phyloP scores from a whole-genome alignment of 2,888 invertebrate genomes.

The Nebria salina region DNA sequence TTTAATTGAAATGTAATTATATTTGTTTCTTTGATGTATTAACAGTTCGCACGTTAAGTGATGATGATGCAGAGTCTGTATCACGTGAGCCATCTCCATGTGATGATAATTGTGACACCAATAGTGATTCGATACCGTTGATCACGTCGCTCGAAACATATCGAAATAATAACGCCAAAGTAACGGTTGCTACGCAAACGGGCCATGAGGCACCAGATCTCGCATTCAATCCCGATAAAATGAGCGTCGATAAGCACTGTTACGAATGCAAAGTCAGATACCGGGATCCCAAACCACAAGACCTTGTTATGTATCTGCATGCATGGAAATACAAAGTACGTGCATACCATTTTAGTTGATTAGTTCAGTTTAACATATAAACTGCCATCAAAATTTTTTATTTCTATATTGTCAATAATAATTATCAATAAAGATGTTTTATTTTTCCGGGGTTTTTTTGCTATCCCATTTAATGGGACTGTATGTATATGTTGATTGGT shows the following conservation, averaged over 20 bases:
- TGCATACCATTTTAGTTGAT: slow-evolving; percentile 5
- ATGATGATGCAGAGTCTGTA: slow-evolving; percentile 72
- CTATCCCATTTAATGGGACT: no score
- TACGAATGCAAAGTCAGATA: slow-evolving; percentile 93
- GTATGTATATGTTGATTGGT: slow-evolving; percentile 1
- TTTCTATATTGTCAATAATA: no score
- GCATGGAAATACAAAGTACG: slow-evolving; percentile 90
- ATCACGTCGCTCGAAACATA: slow-evolving; percentile 62
- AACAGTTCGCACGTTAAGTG: slow-evolving; percentile 63
- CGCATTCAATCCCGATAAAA: slow-evolving; percentile 74
- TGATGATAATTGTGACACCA: slow-evolving; percentile 61
- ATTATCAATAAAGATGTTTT: no score
- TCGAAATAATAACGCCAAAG: slow-evolving; percentile 60
- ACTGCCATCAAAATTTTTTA: background rate
- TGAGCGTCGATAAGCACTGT: slow-evolving; percentile 86
- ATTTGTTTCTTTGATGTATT: no score
- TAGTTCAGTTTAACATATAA: background rate
- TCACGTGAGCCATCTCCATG: slow-evolving; percentile 79
- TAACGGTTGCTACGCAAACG: slow-evolving; percentile 88
- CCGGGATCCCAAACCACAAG: slow-evolving; percentile 89
- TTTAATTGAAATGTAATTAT: no score
- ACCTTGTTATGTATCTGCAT: slow-evolving; percentile 95
- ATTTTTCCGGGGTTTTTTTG: no score
- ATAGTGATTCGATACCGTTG: slow-evolving; percentile 53
- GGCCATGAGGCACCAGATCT: slow-evolving; percentile 80